These are phyloP conservation scores for Australoheros scitulus DNA, from an alignment of 2,113 vertebrate genomes.

Conservation along the genomic window DNA sequence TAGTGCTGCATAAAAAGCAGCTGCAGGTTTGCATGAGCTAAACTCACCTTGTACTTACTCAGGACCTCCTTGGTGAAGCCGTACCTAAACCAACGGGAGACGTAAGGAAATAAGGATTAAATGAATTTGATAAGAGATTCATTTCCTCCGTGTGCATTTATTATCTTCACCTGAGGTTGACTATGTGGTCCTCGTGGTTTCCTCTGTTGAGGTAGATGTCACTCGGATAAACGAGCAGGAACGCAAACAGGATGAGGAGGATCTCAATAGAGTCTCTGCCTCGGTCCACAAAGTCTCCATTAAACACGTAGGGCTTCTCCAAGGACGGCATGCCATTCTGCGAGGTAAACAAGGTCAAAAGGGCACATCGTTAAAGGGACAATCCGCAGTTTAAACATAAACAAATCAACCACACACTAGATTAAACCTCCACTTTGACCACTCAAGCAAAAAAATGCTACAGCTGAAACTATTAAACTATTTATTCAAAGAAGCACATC, in stretches of 20 bases:
- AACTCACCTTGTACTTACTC: conserved; percentile 89
- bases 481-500: neutral
- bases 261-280: conserved; percentile 93
- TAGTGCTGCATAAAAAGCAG: neutral
- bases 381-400: neutral
- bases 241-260: conserved; percentile 90
- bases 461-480: neutral
- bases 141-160: neutral
- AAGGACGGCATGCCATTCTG: conserved; percentile 94
- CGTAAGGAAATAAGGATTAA: neutral
- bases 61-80: conserved; percentile 95
- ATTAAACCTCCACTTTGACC: neutral
- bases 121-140: neutral
- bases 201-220: conserved; percentile 92
- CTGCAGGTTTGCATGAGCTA: neutral
- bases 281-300: conserved; percentile 94
- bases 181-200: conserved; percentile 94
- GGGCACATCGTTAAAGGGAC: neutral
- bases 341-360: neutral
- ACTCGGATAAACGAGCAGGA: conserved; percentile 90
- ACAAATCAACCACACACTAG: neutral
- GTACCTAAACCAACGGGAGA: conserved; percentile 81
- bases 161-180: conserved; percentile 88
- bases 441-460: neutral
- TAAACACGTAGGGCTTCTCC: conserved; percentile 91